Evolutionary conservation across 2,113 vertebrate genomes (phyloP).

Genomic region (Megatriorchis doriae): DNA sequence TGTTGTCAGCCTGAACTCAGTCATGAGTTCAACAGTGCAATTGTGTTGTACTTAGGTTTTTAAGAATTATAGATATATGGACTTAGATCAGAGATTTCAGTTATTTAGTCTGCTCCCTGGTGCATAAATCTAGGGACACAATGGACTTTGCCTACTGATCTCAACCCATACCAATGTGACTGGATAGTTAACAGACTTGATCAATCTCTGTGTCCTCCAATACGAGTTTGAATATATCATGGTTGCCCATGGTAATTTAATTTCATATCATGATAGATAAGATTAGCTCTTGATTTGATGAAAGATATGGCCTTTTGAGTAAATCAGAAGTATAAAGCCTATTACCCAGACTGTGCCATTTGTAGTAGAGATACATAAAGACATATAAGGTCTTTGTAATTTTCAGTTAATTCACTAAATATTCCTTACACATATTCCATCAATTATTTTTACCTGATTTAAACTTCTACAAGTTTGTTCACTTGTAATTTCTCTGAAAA

Average conservation of each 20-base stretch:
- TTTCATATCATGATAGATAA: neutral
- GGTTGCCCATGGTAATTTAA: neutral
- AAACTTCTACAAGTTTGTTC: neutral
- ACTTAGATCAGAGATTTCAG: neutral
- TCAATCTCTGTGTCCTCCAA: neutral
- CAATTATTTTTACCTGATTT: neutral
- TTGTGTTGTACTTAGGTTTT: neutral
- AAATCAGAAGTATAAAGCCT: neutral
- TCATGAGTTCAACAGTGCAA: neutral
- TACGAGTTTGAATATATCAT: neutral
- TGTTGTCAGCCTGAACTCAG: neutral
- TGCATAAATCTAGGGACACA: neutral
- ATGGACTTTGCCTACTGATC: neutral
- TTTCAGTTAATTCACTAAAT: neutral
- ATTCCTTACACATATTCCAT: neutral
- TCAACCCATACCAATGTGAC: neutral
- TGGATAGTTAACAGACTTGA: neutral
- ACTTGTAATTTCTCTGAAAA: neutral
- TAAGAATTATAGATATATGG: neutral
- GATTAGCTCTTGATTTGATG: neutral
- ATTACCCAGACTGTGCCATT: neutral
- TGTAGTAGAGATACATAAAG: neutral
- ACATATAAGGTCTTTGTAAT: neutral
- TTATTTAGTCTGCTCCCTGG: neutral
- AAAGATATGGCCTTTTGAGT: neutral